Conservation (phyloP, 2,888 invertebrate species). For the Harpalus rubripes region DNA sequence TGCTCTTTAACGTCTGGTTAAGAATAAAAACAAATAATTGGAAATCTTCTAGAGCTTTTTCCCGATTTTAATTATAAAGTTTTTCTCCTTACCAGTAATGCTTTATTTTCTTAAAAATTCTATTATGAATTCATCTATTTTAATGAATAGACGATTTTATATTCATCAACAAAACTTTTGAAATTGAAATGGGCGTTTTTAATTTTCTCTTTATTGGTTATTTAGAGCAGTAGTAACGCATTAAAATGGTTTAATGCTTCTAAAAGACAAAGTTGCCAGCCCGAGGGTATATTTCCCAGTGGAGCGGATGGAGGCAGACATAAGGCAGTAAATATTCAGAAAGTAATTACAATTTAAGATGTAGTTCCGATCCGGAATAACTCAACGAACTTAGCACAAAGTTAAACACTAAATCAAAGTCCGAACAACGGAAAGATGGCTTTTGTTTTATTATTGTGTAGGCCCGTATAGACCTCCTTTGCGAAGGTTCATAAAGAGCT, state of each 20-base stretch:
- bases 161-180: constrained; percentile 39
- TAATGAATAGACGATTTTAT: neutral
- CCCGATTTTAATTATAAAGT: neutral
- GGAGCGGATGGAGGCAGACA: constrained; percentile 38
- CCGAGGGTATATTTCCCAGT: constrained; percentile 49
- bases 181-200: constrained; percentile 35
- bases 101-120: constrained; percentile 5
- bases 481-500: constrained; percentile 36
- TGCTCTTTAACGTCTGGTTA: too few relatives aligned
- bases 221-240: constrained; percentile 55
- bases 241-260: constrained; percentile 64
- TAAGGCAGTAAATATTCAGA: constrained; percentile 75
- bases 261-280: constrained; percentile 61
- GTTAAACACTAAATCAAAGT: constrained; percentile 66
- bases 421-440: constrained; percentile 64
- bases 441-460: constrained; percentile 62
- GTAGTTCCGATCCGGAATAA: constrained; percentile 71
- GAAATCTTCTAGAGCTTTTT: neutral
- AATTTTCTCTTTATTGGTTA: constrained; percentile 59
- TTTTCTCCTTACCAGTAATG: neutral
- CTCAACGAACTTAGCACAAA: constrained; percentile 66
- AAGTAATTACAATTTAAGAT: constrained; percentile 75
- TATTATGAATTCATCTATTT: neutral
- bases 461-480: constrained; percentile 22
- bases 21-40: too few relatives aligned